Percentiles rank a stretch among this genome's conserved stretches.
These are phyloP conservation scores for Barypeithes pellucidus DNA, from an alignment of 2,888 invertebrate genomes.

Conservation along the genomic window DNA sequence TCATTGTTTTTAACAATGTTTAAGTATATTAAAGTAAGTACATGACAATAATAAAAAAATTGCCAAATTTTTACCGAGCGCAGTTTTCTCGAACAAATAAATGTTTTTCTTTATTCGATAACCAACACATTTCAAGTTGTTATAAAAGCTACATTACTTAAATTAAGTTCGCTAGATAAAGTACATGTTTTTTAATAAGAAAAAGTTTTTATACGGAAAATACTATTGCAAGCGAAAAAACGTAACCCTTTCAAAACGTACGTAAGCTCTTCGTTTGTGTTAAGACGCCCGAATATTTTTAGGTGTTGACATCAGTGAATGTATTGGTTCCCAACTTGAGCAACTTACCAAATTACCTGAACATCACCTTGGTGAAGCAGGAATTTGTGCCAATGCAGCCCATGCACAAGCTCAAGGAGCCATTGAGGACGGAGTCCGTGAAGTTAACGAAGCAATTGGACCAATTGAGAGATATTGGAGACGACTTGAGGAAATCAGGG, in stretches of 20 bases:
- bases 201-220: too few relatives aligned
- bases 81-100: neutral
- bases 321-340: neutral
- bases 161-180: too few relatives aligned
- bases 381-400: neutral
- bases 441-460: neutral
- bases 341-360: neutral
- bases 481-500: neutral
- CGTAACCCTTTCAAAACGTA: too few relatives aligned
- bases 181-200: too few relatives aligned
- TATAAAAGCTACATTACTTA: too few relatives aligned
- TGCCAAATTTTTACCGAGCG: neutral
- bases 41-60: too few relatives aligned
- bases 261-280: too few relatives aligned
- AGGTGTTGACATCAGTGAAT: neutral
- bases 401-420: neutral
- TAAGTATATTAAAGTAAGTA: neutral
- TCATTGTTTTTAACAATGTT: neutral
- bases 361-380: neutral
- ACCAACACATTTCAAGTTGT: too few relatives aligned
- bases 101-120: too few relatives aligned
- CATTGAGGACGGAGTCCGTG: neutral
- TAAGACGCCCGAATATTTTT: neutral
- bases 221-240: neutral
- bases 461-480: neutral